Evolutionary conservation across 2,888 invertebrate genomes (phyloP).

Genomic region (Ischnura elegans): DNA sequence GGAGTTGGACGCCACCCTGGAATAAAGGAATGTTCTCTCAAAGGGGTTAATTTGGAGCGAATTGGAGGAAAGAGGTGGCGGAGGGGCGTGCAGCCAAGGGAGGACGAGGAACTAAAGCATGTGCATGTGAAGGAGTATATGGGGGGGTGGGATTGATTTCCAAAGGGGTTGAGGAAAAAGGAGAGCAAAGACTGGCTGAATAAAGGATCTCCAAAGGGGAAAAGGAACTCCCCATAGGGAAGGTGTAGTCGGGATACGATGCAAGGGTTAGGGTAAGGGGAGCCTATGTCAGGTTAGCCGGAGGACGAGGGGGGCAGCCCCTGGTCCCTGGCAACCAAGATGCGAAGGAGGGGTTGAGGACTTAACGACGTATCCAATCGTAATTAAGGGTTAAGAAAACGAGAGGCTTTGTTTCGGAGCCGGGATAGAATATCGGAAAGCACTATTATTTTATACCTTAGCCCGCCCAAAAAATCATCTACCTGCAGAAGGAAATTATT

Average conservation of each 20-base stretch:
- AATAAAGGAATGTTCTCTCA: slow-evolving; percentile 38
- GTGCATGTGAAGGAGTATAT: neutral
- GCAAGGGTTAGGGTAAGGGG: neutral
- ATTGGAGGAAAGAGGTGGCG: neutral
- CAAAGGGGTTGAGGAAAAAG: neutral
- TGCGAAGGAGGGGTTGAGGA: neutral
- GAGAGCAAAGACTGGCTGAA: neutral
- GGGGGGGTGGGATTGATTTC: neutral
- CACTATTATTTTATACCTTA: neutral
- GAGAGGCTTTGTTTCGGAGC: neutral
- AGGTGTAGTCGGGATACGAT: neutral
- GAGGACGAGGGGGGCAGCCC: neutral
- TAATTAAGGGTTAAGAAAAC: neutral
- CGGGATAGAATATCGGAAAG: slow-evolving; percentile 8
- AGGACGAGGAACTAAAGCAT: neutral
- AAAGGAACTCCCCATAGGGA: neutral
- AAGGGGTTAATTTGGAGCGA: slow-evolving; percentile 31
- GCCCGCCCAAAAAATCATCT: too few relatives aligned
- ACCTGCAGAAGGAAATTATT: too few relatives aligned
- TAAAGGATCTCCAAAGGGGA: neutral
- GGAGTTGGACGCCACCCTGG: neutral
- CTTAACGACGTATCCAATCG: slow-evolving; percentile 8
- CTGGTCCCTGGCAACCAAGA: neutral
- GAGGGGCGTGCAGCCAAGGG: neutral
- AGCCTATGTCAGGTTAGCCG: neutral